A percentile compares a stretch with the other conserved stretches of the same genome.
Evolutionary conservation across 2,888 invertebrate genomes (phyloP).

Genomic region (Dryomyza anilis): DNA sequence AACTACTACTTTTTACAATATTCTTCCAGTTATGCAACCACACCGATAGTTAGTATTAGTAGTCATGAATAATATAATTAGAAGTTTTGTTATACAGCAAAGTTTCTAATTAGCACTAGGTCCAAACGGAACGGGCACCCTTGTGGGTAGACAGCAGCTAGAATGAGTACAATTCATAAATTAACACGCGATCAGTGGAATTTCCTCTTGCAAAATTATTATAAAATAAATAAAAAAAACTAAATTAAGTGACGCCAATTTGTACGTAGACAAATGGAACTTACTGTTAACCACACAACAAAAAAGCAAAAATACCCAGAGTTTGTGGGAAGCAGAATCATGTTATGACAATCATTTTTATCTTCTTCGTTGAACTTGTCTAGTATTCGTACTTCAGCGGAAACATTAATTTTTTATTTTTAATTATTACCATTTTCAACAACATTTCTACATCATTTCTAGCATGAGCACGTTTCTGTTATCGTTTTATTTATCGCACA

Average conservation of each 20-base stretch:
- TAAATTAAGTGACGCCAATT: no score
- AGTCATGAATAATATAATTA: not conserved
- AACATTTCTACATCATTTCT: no score
- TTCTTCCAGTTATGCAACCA: no score
- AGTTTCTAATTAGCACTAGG: no score
- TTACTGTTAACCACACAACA: no score
- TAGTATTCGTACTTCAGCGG: not conserved
- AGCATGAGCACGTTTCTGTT: no score
- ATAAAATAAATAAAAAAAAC: no score
- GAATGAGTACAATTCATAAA: not conserved
- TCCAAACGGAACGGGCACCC: not conserved
- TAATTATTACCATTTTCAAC: not conserved
- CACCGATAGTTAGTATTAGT: not conserved
- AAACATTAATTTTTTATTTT: not conserved
- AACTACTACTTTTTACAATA: not conserved
- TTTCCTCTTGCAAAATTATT: no score
- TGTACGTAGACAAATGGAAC: no score
- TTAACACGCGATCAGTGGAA: not conserved
- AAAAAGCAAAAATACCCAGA: not conserved
- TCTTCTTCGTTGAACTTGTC: slow-evolving; percentile 6
- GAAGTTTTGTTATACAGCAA: not conserved
- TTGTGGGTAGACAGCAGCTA: not conserved
- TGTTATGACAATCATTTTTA: not conserved
- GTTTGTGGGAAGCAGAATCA: not conserved
- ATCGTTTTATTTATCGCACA: no score